A percentile compares a stretch with the other conserved stretches of the same genome.
Conservation (phyloP, 37 sponge, comb jelly and placozoan genomes). For the Halisarca cf. caerulea region DNA sequence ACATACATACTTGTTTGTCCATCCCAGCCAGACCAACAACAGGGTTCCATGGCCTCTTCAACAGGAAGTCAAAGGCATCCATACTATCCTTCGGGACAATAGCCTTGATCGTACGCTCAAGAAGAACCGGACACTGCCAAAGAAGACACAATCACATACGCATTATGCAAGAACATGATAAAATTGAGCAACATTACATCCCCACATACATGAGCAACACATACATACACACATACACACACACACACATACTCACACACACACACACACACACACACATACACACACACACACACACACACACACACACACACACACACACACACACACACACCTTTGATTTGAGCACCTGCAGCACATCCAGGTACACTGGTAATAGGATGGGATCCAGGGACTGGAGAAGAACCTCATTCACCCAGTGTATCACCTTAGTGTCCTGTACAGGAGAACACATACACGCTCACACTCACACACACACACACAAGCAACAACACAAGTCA, state of each 20-base stretch:
- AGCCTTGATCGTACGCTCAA: slow-evolving; percentile 70
- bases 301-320: too few species aligned
- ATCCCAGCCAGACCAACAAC: slow-evolving; percentile 52
- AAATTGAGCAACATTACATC: too few species aligned
- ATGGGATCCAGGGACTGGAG: slow-evolving; percentile 55
- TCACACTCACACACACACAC: too few species aligned
- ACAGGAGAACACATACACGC: background rate
- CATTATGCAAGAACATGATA: too few species aligned
- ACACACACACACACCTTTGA: slow-evolving; percentile 32
- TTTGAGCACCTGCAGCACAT: slow-evolving; percentile 67
- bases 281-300: too few species aligned
- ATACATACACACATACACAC: too few species aligned
- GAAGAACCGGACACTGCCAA: slow-evolving; percentile 57
- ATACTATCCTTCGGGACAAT: slow-evolving; percentile 40
- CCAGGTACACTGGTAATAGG: slow-evolving; percentile 83
- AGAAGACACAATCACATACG: too few species aligned
- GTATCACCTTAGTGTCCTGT: slow-evolving; percentile 58
- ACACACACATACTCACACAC: too few species aligned
- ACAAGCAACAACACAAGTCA: too few species aligned
- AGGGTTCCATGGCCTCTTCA: slow-evolving; percentile 84
- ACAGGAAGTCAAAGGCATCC: slow-evolving; percentile 66
- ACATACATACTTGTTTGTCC: slow-evolving; percentile 62
- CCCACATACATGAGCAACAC: background rate
- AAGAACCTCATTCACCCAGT: slow-evolving; percentile 65
- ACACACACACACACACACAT: too few species aligned